phyloP scores from a whole-genome alignment of 2,888 invertebrate species.

The Trichacis sp. region DNA sequence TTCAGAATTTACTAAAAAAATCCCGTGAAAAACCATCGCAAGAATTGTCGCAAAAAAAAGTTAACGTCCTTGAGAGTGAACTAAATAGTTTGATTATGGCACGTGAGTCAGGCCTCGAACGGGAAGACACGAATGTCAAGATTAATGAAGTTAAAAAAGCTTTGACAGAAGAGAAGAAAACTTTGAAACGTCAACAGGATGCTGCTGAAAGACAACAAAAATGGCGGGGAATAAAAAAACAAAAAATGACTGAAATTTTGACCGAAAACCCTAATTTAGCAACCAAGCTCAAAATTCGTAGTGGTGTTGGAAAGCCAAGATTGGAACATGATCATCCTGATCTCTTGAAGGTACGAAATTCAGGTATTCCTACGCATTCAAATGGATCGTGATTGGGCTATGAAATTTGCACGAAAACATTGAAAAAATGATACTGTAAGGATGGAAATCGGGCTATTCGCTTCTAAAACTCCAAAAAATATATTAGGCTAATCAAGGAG shows the following conservation, averaged over 20 bases:
- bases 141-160: neutral
- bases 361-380: too few relatives aligned
- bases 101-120: neutral
- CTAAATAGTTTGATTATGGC: slow-evolving; percentile 6
- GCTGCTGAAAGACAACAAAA: slow-evolving; percentile 2
- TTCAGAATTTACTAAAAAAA: neutral
- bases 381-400: too few relatives aligned
- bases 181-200: neutral
- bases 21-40: neutral
- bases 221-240: slow-evolving; percentile 3
- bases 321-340: neutral
- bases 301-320: neutral
- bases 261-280: slow-evolving; percentile 1
- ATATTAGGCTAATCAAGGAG: too few relatives aligned
- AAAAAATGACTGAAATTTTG: slow-evolving; percentile 3
- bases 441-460: too few relatives aligned
- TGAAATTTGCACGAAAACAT: too few relatives aligned
- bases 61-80: neutral
- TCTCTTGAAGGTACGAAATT: slow-evolving; percentile 1
- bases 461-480: too few relatives aligned
- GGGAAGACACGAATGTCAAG: neutral
- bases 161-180: neutral
- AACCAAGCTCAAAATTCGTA: neutral
- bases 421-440: too few relatives aligned
- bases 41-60: neutral